A percentile compares a stretch with the other conserved stretches of the same genome.
These are phyloP conservation scores for Periophthalmus magnuspinnatus DNA, from an alignment of 2,797 vertebrate genomes.

Conservation along the genomic window DNA sequence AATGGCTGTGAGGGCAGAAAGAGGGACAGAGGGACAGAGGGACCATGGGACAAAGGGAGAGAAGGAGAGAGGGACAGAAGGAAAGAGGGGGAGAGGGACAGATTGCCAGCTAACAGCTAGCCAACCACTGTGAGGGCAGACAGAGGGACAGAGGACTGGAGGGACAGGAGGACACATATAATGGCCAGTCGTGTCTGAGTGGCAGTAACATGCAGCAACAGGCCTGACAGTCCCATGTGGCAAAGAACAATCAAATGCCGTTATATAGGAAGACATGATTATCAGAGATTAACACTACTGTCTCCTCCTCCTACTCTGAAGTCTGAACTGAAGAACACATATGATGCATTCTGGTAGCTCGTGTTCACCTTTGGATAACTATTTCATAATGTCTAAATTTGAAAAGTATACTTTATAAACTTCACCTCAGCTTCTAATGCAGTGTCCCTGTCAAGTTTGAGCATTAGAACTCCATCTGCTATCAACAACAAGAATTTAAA, in stretches of 20 bases:
- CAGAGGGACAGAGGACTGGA: constrained; percentile 9
- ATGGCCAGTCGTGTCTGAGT: constrained; percentile 36
- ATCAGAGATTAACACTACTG: not conserved
- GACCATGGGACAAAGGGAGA: constrained; percentile 18
- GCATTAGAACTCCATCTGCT: too few relatives aligned
- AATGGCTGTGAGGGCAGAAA: constrained; percentile 1
- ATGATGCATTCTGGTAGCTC: too few relatives aligned
- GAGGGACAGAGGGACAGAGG: constrained; percentile 3
- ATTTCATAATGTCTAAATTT: too few relatives aligned
- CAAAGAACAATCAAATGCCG: constrained; percentile 14
- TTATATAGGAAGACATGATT: not conserved
- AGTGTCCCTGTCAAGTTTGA: too few relatives aligned
- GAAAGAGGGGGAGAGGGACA: constrained; percentile 3
- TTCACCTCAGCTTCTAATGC: too few relatives aligned
- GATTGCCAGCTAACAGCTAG: constrained; percentile 50
- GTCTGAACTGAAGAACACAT: too few relatives aligned
- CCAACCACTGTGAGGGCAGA: constrained; percentile 9
- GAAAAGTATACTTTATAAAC: too few relatives aligned
- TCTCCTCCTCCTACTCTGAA: not conserved
- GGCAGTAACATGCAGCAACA: constrained; percentile 30
- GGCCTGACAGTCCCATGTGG: constrained; percentile 24
- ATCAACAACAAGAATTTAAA: too few relatives aligned
- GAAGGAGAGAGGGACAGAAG: not conserved
- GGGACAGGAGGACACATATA: constrained; percentile 21
- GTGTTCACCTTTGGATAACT: too few relatives aligned